These are phyloP conservation scores for Dipus sagitta DNA, from an alignment of 2,797 vertebrate genomes.

Conservation along the genomic window DNA sequence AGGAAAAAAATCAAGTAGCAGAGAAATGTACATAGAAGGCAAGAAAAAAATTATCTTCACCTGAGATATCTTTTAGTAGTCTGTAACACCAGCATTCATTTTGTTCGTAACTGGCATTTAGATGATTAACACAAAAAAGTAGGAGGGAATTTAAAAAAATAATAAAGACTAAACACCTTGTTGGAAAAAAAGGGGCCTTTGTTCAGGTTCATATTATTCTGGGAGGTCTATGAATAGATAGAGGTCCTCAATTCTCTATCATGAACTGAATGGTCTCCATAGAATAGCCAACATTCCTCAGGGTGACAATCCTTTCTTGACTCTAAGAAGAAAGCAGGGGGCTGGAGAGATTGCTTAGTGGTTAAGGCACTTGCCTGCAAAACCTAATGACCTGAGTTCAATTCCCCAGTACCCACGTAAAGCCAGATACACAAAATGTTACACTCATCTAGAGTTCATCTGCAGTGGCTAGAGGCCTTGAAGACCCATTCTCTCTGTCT, in stretches of 20 bases:
- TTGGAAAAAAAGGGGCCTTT: not conserved
- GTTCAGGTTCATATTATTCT: not conserved
- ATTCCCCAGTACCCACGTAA: too few relatives aligned
- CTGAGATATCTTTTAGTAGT: not conserved
- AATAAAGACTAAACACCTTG: not conserved
- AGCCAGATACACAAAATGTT: too few relatives aligned
- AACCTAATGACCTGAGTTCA: too few relatives aligned
- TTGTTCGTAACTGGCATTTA: constrained; percentile 18
- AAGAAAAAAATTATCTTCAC: constrained; percentile 33
- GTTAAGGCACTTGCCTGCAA: too few relatives aligned
- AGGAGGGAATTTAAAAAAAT: not conserved
- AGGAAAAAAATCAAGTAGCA: not conserved
- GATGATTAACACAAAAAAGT: constrained; percentile 28
- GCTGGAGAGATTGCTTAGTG: too few relatives aligned
- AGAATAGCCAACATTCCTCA: not conserved
- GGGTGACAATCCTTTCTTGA: constrained; percentile 14
- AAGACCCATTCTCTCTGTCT: too few relatives aligned
- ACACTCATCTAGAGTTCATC: too few relatives aligned
- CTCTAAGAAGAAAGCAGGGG: not conserved
- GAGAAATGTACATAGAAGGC: constrained; percentile 47
- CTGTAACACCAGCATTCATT: constrained; percentile 34
- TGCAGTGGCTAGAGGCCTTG: too few relatives aligned
- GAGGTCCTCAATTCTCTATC: not conserved
- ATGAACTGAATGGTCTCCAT: not conserved
- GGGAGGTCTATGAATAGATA: not conserved